Evolutionary conservation across 2,113 vertebrate genomes (phyloP).

Genomic region (Trematomus loennbergii): DNA sequence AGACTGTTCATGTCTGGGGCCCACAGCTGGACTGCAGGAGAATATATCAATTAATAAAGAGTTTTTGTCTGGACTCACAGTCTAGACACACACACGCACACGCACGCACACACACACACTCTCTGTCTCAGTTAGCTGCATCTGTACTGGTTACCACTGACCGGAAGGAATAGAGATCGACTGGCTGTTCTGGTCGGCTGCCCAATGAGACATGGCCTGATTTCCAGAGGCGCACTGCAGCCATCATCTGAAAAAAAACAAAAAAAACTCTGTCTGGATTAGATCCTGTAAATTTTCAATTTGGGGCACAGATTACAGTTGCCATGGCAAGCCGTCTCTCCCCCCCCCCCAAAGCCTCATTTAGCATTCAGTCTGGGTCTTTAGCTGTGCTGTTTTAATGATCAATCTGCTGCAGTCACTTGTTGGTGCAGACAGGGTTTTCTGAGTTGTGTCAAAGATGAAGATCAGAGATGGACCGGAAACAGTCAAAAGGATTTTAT

Average conservation of each 20-base stretch:
- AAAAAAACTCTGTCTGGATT: constrained; percentile 49
- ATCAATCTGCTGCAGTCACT: constrained; percentile 3
- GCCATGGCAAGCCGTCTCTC: background rate
- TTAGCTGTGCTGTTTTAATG: constrained; percentile 6
- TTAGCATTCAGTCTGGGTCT: constrained; percentile 10
- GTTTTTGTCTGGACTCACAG: constrained; percentile 1
- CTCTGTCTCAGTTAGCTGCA: constrained; percentile 3
- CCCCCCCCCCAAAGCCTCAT: constrained; percentile 10
- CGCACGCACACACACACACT: background rate
- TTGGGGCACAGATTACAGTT: constrained; percentile 56
- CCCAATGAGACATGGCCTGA: constrained; percentile 63
- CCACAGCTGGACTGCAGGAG: constrained; percentile 3
- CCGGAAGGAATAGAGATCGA: constrained; percentile 73
- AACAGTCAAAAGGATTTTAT: background rate
- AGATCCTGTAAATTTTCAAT: constrained; percentile 45
- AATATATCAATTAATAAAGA: constrained; percentile 50
- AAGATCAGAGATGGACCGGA: background rate
- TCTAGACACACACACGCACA: too few species aligned
- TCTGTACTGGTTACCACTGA: constrained; percentile 53
- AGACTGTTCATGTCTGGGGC: background rate
- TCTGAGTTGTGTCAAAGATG: background rate
- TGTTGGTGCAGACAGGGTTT: background rate
- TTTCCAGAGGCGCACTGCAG: constrained; percentile 43
- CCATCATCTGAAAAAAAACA: constrained; percentile 18
- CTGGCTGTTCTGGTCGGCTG: constrained; percentile 64